Percentiles rank a stretch among this genome's conserved stretches.
phyloP scores from a whole-genome alignment of 2,113 vertebrate genomes.

The Myiagra hebetior region DNA sequence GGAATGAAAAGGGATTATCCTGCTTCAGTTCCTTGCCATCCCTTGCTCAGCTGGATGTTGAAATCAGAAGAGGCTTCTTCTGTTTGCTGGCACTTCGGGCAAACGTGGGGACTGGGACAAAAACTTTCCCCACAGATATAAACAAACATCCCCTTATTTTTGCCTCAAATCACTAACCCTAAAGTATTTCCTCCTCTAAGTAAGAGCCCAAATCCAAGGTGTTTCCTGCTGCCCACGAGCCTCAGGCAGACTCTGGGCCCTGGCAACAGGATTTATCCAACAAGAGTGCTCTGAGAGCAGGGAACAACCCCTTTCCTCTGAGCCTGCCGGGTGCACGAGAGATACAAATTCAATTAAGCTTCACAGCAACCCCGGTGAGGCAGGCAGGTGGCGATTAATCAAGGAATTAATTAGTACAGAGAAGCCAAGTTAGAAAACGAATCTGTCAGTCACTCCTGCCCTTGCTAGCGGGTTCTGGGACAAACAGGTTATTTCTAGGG shows the following conservation, averaged over 20 bases:
- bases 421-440: not conserved
- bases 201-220: not conserved
- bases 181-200: not conserved
- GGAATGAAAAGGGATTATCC: not conserved
- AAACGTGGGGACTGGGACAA: not conserved
- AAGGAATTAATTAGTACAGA: not conserved
- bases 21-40: not conserved
- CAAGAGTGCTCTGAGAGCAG: not conserved
- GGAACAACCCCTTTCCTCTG: not conserved
- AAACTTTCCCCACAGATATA: not conserved
- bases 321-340: not conserved
- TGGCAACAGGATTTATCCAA: not conserved
- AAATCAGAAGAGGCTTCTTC: fast-evolving
- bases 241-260: not conserved
- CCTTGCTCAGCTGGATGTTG: not conserved
- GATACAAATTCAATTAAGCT: not conserved
- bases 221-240: not conserved
- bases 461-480: not conserved
- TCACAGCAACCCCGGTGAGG: not conserved
- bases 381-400: not conserved
- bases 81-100: not conserved
- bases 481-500: not conserved
- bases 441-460: not conserved
- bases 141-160: not conserved
- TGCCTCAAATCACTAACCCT: not conserved